A percentile compares a stretch with the other conserved stretches of the same genome.
Evolutionary conservation across 1,140 invertebrate genomes (phyloP).

Genomic region (Hesperophylax magnus): DNA sequence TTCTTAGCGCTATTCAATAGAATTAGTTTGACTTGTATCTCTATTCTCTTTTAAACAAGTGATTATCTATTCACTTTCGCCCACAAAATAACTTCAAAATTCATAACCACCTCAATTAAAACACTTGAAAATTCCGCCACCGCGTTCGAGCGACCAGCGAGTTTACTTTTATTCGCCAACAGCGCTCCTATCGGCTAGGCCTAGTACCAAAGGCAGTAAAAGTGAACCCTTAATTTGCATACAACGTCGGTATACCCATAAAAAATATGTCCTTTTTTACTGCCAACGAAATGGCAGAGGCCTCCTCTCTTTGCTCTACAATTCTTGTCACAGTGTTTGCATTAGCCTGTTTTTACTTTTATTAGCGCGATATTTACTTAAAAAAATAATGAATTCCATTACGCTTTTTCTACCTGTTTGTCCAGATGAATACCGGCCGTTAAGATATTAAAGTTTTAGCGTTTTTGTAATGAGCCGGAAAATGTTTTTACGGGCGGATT

Average conservation of each 20-base stretch:
- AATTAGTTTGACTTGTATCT: no score
- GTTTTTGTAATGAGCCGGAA: no score
- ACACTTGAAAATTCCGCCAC: slow-evolving; percentile 6
- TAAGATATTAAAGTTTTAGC: not conserved
- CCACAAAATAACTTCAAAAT: no score
- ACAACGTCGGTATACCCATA: slow-evolving; percentile 52
- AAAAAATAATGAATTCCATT: slow-evolving; percentile 31
- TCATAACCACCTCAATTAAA: not conserved
- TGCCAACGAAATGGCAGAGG: slow-evolving; percentile 38
- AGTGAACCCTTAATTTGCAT: slow-evolving; percentile 55
- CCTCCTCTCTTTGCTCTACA: not conserved
- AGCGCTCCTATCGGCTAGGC: slow-evolving; percentile 16
- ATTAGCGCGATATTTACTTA: slow-evolving; percentile 36
- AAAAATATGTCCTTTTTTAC: slow-evolving; percentile 56
- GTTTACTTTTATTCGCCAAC: slow-evolving; percentile 24
- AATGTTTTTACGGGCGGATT: no score
- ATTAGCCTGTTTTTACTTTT: slow-evolving; percentile 38
- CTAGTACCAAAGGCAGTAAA: slow-evolving; percentile 40
- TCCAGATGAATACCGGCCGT: not conserved
- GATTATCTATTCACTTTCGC: no score
- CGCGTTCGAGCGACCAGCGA: not conserved
- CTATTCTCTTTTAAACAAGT: no score
- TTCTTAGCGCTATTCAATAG: no score
- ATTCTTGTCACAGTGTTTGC: slow-evolving; percentile 12
- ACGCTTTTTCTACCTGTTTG: slow-evolving; percentile 9